phyloP scores from a whole-genome alignment of 2,113 vertebrate genomes.

The Gopherus flavomarginatus region DNA sequence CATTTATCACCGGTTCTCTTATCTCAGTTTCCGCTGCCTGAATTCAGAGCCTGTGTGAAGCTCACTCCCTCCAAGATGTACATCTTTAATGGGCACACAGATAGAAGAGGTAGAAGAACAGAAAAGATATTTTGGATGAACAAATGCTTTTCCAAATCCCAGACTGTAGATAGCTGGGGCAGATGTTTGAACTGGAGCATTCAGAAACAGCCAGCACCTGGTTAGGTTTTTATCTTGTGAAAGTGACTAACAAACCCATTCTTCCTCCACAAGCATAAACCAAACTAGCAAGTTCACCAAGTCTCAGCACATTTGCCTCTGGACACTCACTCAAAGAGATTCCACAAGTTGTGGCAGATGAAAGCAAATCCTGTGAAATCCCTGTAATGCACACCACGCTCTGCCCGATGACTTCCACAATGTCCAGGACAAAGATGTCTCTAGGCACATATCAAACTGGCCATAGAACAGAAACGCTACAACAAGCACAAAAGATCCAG shows the following conservation, averaged over 20 bases:
- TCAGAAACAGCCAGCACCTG: neutral
- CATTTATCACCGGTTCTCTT: neutral
- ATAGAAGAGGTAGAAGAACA: neutral
- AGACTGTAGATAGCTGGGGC: neutral
- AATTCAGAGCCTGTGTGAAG: neutral
- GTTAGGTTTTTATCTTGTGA: neutral
- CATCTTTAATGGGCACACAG: neutral
- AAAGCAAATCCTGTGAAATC: neutral
- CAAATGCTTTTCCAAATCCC: neutral
- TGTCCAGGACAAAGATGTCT: neutral
- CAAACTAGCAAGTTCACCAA: no score
- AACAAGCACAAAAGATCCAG: neutral
- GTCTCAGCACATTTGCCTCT: neutral
- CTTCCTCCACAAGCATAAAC: no score
- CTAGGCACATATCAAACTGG: neutral
- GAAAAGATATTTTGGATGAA: neutral
- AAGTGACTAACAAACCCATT: neutral
- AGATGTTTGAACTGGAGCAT: neutral
- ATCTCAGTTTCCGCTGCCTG: neutral
- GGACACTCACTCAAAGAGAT: neutral
- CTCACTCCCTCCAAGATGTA: no score
- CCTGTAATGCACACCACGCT: neutral
- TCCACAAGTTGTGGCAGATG: neutral
- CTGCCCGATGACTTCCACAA: neutral
- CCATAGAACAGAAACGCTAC: neutral